A percentile compares a stretch with the other conserved stretches of the same genome.
Conservation (phyloP, 2,113 vertebrate genomes). For the Rhadina sibilatrix region DNA sequence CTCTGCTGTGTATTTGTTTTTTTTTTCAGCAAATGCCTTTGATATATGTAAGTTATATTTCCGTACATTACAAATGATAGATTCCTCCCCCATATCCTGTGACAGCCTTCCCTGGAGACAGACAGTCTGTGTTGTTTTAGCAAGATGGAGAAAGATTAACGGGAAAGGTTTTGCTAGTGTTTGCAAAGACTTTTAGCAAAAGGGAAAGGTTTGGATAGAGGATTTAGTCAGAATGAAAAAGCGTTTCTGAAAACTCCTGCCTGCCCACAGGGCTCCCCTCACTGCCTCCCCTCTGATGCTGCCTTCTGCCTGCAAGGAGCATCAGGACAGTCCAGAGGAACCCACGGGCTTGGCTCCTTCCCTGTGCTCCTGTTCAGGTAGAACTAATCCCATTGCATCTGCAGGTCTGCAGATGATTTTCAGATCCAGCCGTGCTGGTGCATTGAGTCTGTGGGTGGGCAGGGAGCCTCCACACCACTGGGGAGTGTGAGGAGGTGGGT, state of each 20-base stretch:
- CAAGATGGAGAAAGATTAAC: slow-evolving; percentile 57
- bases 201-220: slow-evolving; percentile 29
- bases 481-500: background rate
- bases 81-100: slow-evolving; percentile 63
- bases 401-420: background rate
- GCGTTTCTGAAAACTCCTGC: background rate
- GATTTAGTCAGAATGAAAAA: slow-evolving; percentile 17
- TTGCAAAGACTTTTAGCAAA: slow-evolving; percentile 35
- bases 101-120: slow-evolving; percentile 69
- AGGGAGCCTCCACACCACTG: background rate
- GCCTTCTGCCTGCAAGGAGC: background rate
- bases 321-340: background rate
- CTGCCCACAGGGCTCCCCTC: background rate
- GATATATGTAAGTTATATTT: slow-evolving; percentile 62
- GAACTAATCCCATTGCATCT: background rate
- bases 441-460: background rate
- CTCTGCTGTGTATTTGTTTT: slow-evolving; percentile 32
- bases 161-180: slow-evolving; percentile 58
- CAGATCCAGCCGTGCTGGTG: background rate
- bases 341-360: background rate
- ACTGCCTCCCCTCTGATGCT: background rate
- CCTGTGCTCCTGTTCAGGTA: background rate
- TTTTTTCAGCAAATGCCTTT: slow-evolving; percentile 56
- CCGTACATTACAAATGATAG: slow-evolving; percentile 61
- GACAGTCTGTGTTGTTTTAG: slow-evolving; percentile 72